Percentiles rank a stretch among this genome's conserved stretches.
Evolutionary conservation across 1,140 invertebrate genomes (phyloP).

Genomic region (Drosophila pandora): DNA sequence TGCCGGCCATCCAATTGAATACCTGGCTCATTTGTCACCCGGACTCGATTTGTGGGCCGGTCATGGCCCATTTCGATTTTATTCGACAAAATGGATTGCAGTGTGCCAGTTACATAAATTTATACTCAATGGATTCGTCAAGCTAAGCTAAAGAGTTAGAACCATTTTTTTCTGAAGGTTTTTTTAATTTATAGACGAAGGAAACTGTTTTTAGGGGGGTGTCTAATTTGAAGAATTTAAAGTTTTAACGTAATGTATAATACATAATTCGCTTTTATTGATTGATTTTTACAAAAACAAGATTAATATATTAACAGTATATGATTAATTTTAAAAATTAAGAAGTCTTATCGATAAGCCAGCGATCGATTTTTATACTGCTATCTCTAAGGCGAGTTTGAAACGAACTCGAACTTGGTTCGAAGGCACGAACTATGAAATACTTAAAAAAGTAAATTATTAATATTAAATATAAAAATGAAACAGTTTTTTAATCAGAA

Average conservation of each 20-base stretch:
- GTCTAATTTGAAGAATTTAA: no score
- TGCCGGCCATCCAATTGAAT: constrained; percentile 40
- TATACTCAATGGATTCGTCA: constrained; percentile 33
- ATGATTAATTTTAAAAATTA: background rate
- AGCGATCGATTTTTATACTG: background rate
- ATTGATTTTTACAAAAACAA: no score
- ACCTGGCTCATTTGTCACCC: constrained; percentile 35
- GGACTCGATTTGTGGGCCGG: constrained; percentile 17
- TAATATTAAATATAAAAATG: no score
- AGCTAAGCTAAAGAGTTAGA: background rate
- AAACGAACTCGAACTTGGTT: no score
- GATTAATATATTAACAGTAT: no score
- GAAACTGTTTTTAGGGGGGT: no score
- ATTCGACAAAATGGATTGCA: constrained; percentile 46
- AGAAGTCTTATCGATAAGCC: constrained; percentile 1
- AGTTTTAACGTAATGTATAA: no score
- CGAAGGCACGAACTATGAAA: no score
- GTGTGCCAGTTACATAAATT: constrained; percentile 68
- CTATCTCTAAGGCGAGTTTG: background rate
- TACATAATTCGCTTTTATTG: no score
- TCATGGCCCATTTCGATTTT: constrained; percentile 47
- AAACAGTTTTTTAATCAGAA: no score
- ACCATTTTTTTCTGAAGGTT: background rate
- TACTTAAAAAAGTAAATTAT: no score
- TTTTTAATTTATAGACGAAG: background rate